Evolutionary conservation across 1,140 invertebrate genomes (phyloP).

Genomic region (Asbolus verrucosus): DNA sequence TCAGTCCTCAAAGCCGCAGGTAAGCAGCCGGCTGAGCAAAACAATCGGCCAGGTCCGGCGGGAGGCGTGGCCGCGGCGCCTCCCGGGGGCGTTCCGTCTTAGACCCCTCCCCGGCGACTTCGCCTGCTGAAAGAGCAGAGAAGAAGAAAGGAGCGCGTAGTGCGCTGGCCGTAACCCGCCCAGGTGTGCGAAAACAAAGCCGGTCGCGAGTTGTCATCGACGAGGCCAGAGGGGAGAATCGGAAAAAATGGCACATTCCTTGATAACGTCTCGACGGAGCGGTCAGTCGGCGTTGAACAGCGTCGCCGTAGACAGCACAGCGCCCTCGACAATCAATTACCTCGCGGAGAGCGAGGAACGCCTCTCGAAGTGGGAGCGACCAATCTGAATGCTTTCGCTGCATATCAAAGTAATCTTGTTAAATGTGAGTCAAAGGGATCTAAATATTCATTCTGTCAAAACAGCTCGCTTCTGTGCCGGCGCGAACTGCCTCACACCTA

Average conservation of each 20-base stretch:
- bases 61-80: constrained; percentile 25
- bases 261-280: constrained; percentile 61
- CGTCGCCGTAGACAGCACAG: constrained; percentile 45
- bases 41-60: constrained; percentile 4
- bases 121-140: constrained; percentile 13
- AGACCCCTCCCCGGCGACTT: constrained; percentile 18
- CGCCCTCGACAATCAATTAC: constrained; percentile 55
- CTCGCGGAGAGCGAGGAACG: constrained; percentile 53
- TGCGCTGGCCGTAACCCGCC: constrained; percentile 55
- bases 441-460: constrained; percentile 66
- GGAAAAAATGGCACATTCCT: constrained; percentile 63
- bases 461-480: constrained; percentile 60
- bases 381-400: constrained; percentile 62
- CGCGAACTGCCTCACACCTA: constrained; percentile 42
- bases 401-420: constrained; percentile 63
- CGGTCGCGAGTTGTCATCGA: constrained; percentile 60
- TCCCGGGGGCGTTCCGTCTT: constrained; percentile 34
- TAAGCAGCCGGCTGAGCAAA: constrained; percentile 13
- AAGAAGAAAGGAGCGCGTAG: constrained; percentile 49
- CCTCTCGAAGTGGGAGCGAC: constrained; percentile 64
- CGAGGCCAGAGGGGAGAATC: constrained; percentile 48
- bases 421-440: constrained; percentile 62
- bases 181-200: constrained; percentile 60
- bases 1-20: constrained; percentile 31
- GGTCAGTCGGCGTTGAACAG: constrained; percentile 59